Evolutionary conservation across 92 coral and sea anemone species (phyloP), one percentile per base, ranked within the genome.

Genomic region (Paragorgia papillata): DNA sequence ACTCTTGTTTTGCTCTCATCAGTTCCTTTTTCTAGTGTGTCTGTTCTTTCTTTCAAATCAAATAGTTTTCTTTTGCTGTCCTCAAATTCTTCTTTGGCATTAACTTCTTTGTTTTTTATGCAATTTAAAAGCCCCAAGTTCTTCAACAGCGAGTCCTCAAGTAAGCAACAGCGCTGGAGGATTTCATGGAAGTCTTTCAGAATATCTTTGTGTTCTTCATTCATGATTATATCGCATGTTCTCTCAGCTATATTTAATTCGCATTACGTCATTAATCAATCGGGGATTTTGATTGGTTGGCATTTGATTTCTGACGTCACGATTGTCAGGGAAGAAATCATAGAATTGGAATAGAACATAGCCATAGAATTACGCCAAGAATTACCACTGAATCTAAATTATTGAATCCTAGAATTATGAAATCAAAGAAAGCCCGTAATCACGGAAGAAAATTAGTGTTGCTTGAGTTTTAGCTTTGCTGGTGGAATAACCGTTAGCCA

Each of bases 91-190:
- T 71, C 54, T 71, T 53, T 14, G 12, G 50, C 51, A 18, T 53
- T 22, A 18, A 10, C 78, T 33, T 51, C 53, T 54, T 51, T 17
- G 51, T 71, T 30, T 54, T 71, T 71, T 2, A 71, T 54, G 28
- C 29, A 19, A n/a, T 55, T 71, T 28, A 71, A 53, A 17, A 51
- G 49, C 1, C 34, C 50, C 2, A 55, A 46, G 28, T 71, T 71
- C 37, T 34, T 32, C 51, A 71, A n/a, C 32, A 71, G 64, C 1
- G 78, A 50, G 12, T 51, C 78, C 41, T 71, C 78, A 33, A 71
- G 78, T n/a, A 29, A 10, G 64, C 64, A 71, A 25, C 78, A 71
- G 34, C 78, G 78, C 39, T 55, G 78, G 17, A 71, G 64, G 9
- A 71, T 55, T 51, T 71, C 64, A 28, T 71, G 78, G 54, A 71